Evolutionary conservation across 2,888 invertebrate species (phyloP), one percentile per base, ranked within the genome.

Genomic region (Tricholauxania praeusta): DNA sequence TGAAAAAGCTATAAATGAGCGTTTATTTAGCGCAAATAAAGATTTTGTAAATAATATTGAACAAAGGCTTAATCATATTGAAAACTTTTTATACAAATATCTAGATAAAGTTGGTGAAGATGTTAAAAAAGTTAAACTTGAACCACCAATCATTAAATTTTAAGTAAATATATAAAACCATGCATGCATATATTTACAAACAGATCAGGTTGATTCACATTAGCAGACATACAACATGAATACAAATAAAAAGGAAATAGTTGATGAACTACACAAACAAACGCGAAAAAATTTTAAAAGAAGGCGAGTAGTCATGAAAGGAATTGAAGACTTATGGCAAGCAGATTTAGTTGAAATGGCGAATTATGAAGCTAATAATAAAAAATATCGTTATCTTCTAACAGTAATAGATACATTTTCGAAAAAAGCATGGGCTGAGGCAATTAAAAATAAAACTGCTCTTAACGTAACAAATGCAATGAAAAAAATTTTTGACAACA

Each of bases 281-380:
- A 74, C 72, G 22, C 72, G 74, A n/a, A 75, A 70, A 73, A 70
- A 71, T 60, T 75, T 74, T 63, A 65, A 68, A 22, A 47, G 72
- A 65, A 71, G 76, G 32, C 53, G 63, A 60, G 73, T 74, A 51
- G 62, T 76, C 1, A 74, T 74, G 19, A 76, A 76, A 57, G 76
- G 72, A 22, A 75, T 75, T 69, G 73, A 71, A 68, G 73, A 75
- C 69, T 65, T 75, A 60, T 76, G 78, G 76, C 73, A 77, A 72
- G 75, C 77, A 48, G 73, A 76, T 74, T 74, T 75, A 53, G 85
- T 83, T 17, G 82, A 83, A 73, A 81, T 86, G 83, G 74, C 73
- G 47, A 69, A 75, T 32, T 84, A 82, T 80, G 65, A 83, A 14
- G 74, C 72, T 52, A 74, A 80, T 32, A 87, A 86, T 75, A 82